These are phyloP conservation scores for Mercenaria mercenaria DNA, from an alignment of 1,140 invertebrate genomes.

Conservation along the genomic window DNA sequence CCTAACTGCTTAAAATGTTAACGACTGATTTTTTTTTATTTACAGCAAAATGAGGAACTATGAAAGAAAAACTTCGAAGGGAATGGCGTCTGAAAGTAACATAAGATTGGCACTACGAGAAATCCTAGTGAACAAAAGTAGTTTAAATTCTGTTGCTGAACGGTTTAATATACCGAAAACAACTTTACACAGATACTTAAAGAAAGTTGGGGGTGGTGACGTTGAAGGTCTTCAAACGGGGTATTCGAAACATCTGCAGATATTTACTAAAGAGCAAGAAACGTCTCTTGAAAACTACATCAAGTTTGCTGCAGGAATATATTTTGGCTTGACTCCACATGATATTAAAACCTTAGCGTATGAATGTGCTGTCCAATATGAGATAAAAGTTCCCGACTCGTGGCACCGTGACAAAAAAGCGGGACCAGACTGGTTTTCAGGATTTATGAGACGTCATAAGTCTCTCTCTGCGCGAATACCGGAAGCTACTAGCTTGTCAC, in stretches of 20 bases:
- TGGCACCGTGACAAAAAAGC: neutral
- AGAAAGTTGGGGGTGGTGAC: neutral
- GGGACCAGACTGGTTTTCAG: conserved; percentile 17
- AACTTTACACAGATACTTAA: neutral
- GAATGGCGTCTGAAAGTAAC: neutral
- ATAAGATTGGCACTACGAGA: neutral
- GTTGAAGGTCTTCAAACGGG: neutral
- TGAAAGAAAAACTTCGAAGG: neutral
- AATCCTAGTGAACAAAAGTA: neutral
- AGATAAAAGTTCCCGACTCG: neutral
- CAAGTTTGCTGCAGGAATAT: neutral
- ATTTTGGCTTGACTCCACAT: neutral
- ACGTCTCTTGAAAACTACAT: neutral
- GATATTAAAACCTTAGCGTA: neutral
- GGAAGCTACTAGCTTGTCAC: neutral
- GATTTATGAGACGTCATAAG: neutral
- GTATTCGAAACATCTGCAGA: neutral
- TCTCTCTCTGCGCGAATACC: neutral
- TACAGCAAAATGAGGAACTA: neutral
- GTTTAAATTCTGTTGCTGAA: neutral
- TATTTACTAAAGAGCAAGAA: neutral
- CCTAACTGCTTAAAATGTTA: too few relatives aligned
- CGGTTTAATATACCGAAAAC: neutral
- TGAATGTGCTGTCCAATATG: neutral
- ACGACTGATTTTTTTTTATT: neutral